Evolutionary conservation across 1,140 invertebrate genomes (phyloP).

Genomic region (Hydropsyche tenuis): DNA sequence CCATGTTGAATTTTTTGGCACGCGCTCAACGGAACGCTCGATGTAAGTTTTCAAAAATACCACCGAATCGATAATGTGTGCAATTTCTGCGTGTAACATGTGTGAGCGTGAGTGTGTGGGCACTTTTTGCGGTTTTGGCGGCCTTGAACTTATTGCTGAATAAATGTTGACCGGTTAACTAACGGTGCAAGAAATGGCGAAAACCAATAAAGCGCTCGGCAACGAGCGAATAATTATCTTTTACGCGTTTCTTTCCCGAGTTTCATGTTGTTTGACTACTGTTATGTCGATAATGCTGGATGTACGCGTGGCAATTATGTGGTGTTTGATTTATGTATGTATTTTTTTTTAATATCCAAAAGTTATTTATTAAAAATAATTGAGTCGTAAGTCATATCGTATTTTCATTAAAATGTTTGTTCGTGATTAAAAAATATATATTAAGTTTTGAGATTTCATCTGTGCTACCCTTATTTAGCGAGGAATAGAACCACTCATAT

Average conservation of each 20-base stretch:
- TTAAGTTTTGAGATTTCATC: too few species aligned
- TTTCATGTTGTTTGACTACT: too few species aligned
- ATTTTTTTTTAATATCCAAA: too few species aligned
- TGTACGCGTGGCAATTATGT: too few species aligned
- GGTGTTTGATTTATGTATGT: too few species aligned
- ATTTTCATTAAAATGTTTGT: too few species aligned
- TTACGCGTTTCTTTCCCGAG: conserved; percentile 3
- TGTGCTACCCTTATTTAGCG: conserved; percentile 25
- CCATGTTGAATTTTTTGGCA: conserved; percentile 36
- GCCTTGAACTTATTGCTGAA: conserved; percentile 23
- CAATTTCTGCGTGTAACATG: too few species aligned
- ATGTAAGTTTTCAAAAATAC: conserved; percentile 29
- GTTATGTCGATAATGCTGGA: too few species aligned
- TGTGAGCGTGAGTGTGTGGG: too few species aligned
- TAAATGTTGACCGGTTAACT: not conserved
- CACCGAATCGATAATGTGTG: not conserved
- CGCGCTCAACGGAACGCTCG: conserved; percentile 10
- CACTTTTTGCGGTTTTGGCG: not conserved
- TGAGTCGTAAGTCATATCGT: too few species aligned
- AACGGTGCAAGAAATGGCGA: not conserved
- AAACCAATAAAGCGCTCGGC: not conserved
- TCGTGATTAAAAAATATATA: too few species aligned
- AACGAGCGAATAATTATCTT: not conserved
- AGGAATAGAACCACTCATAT: conserved; percentile 10
- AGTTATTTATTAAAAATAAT: too few species aligned